Evolutionary conservation across 2,113 vertebrate species (phyloP).

Genomic region (Gambusia affinis): DNA sequence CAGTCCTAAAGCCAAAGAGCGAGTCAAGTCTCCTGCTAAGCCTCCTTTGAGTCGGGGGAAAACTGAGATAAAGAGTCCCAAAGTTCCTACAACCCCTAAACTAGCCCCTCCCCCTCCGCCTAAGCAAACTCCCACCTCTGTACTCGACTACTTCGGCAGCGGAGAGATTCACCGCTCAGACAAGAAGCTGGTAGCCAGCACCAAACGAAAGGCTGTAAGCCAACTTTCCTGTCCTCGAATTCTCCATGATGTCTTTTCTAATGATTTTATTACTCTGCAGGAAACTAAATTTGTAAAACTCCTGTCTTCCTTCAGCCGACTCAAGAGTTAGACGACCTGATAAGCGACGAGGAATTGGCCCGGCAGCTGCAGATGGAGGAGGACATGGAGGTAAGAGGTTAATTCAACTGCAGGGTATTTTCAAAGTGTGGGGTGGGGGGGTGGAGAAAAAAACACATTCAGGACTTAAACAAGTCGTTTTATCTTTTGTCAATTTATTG

Average conservation of each 20-base stretch:
- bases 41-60: constrained; percentile 48
- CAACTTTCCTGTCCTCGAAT: background rate
- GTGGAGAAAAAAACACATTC: too few species aligned
- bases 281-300: constrained; percentile 2
- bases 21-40: constrained; percentile 45
- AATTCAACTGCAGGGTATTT: background rate
- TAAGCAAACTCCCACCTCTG: constrained; percentile 86
- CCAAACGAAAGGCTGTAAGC: constrained; percentile 90
- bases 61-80: constrained; percentile 67
- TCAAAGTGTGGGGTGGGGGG: background rate
- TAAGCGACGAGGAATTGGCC: constrained; percentile 88
- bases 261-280: background rate
- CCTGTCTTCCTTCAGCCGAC: constrained; percentile 72
- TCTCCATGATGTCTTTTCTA: background rate
- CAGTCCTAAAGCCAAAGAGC: constrained; percentile 21
- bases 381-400: constrained; percentile 85
- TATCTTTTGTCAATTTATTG: too few species aligned
- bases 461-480: too few species aligned
- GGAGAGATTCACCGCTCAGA: constrained; percentile 85
- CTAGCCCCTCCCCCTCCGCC: constrained; percentile 69
- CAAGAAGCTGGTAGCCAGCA: constrained; percentile 92
- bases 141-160: constrained; percentile 89
- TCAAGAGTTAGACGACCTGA: constrained; percentile 75
- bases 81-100: constrained; percentile 74
- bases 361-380: constrained; percentile 90